phyloP scores from a whole-genome alignment of 2,113 vertebrate species.

The Seriola aureovittata region DNA sequence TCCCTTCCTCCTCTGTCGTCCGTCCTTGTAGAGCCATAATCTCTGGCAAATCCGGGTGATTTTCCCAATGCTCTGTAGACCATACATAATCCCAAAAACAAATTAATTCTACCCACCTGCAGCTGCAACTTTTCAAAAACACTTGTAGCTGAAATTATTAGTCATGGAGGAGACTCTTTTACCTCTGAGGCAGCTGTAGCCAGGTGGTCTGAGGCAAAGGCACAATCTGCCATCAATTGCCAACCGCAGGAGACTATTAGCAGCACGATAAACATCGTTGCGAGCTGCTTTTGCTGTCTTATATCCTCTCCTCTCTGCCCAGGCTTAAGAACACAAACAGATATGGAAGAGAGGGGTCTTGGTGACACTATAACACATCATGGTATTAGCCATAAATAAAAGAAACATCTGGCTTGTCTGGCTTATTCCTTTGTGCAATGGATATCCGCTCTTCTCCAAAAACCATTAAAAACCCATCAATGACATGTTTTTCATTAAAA shows the following conservation, averaged over 20 bases:
- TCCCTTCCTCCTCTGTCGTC: constrained; percentile 67
- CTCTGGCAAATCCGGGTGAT: constrained; percentile 87
- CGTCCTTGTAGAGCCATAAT: constrained; percentile 86
- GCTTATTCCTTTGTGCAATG: not conserved
- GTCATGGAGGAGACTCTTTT: constrained; percentile 10
- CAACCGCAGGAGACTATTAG: constrained; percentile 91
- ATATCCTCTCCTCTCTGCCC: constrained; percentile 93
- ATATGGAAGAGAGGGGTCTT: not conserved
- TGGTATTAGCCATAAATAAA: not conserved
- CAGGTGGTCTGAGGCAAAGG: constrained; percentile 88
- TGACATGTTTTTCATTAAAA: not conserved
- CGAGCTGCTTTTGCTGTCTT: constrained; percentile 92
- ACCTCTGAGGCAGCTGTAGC: constrained; percentile 90
- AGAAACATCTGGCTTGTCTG: not conserved
- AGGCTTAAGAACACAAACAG: constrained; percentile 79
- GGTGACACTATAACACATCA: not conserved
- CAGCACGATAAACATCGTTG: constrained; percentile 91
- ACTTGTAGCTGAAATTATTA: constrained; percentile 5
- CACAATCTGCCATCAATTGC: constrained; percentile 90
- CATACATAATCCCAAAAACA: constrained; percentile 23
- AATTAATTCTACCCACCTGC: not conserved
- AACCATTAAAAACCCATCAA: not conserved
- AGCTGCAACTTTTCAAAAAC: constrained; percentile 7
- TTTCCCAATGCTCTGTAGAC: constrained; percentile 88
- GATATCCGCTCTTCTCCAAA: not conserved